These are phyloP conservation scores for Metopia argyrocephala DNA, from an alignment of 2,888 invertebrate genomes.

Conservation along the genomic window DNA sequence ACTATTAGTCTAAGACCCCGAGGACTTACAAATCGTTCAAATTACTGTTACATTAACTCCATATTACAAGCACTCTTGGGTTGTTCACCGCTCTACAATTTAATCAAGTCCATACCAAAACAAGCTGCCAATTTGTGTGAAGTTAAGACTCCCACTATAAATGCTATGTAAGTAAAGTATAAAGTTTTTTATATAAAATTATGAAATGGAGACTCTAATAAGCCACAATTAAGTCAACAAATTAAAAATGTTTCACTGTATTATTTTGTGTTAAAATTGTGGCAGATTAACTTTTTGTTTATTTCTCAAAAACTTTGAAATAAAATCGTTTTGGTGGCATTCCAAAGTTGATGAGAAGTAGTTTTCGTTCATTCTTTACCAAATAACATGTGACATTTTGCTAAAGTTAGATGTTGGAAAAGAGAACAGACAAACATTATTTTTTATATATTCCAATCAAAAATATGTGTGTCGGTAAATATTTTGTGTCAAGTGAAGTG, in stretches of 20 bases:
- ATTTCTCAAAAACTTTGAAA: constrained; percentile 52
- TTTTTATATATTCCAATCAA: background rate
- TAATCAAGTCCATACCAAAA: constrained; percentile 88
- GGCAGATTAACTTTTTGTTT: constrained; percentile 69
- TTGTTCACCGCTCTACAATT: constrained; percentile 96
- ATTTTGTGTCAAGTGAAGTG: too few species aligned
- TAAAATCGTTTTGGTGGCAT: constrained; percentile 72
- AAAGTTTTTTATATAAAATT: background rate
- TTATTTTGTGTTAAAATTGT: constrained; percentile 76
- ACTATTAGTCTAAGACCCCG: constrained; percentile 90
- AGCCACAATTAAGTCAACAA: constrained; percentile 76
- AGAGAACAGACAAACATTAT: constrained; percentile 34
- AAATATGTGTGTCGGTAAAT: too few species aligned
- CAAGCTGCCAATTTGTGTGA: constrained; percentile 81
- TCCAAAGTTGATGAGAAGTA: constrained; percentile 13
- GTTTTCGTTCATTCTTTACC: constrained; percentile 26
- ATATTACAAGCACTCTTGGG: constrained; percentile 95
- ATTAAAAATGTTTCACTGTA: constrained; percentile 64
- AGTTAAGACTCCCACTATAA: constrained; percentile 90
- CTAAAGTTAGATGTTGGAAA: background rate
- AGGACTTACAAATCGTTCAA: constrained; percentile 94
- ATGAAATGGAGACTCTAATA: background rate
- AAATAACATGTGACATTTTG: background rate
- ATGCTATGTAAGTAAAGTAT: constrained; percentile 85
- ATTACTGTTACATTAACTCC: constrained; percentile 98